Evolutionary conservation across 2,113 vertebrate species (phyloP).

Genomic region (Aptenodytes patagonicus): DNA sequence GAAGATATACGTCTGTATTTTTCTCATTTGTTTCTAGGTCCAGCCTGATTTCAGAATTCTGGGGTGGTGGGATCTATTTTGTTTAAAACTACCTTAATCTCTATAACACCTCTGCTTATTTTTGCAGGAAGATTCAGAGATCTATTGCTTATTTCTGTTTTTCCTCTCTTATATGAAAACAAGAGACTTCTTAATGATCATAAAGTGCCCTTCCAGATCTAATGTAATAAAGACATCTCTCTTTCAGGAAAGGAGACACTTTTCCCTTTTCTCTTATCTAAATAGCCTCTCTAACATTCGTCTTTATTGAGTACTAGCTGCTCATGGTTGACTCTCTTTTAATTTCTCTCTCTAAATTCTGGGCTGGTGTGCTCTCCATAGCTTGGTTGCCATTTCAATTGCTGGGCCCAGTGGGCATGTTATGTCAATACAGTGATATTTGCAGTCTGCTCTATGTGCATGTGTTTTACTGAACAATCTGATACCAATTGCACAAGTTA

Average conservation of each 20-base stretch:
- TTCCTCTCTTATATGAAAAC: not conserved
- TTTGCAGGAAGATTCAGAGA: not conserved
- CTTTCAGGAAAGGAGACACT: not conserved
- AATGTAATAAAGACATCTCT: not conserved
- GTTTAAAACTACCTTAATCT: not conserved
- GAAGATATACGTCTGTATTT: not conserved
- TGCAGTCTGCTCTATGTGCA: not conserved
- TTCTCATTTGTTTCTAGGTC: not conserved
- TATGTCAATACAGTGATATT: constrained; percentile 44
- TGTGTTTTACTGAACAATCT: constrained; percentile 18
- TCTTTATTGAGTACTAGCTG: not conserved
- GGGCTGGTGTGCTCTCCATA: not conserved
- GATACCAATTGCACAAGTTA: not conserved
- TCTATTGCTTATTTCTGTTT: not conserved
- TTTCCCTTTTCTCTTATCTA: not conserved
- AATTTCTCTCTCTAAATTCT: not conserved
- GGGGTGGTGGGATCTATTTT: not conserved
- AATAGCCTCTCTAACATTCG: not conserved
- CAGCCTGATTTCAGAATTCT: not conserved
- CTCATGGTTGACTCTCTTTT: not conserved
- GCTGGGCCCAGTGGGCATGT: not conserved
- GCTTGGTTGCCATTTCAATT: constrained; percentile 10
- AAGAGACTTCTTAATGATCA: not conserved
- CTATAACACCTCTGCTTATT: not conserved
- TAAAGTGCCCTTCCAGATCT: not conserved